Percentiles rank a stretch among this genome's conserved stretches.
Conservation (phyloP, 35 echinoderm and acorn worm genomes). For the Amphiura filiformis region DNA sequence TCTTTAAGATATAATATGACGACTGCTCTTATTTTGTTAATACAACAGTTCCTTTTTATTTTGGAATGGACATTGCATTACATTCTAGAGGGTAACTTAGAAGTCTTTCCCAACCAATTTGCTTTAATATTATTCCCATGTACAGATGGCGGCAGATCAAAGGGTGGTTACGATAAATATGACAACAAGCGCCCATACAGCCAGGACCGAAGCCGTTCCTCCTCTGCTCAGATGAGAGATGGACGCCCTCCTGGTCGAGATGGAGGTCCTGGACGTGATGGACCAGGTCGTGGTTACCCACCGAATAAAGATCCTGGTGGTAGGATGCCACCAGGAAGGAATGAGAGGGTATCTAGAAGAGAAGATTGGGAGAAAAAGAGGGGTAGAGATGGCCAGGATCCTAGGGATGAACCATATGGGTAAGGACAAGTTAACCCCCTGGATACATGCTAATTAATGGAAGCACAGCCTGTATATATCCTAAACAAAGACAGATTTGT, state of each 20-base stretch:
- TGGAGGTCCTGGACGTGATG: neutral
- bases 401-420: neutral
- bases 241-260: neutral
- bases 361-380: constrained; percentile 59
- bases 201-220: neutral
- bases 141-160: neutral
- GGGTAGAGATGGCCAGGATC: constrained; percentile 9
- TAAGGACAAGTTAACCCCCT: too few species aligned
- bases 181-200: constrained; percentile 2
- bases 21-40: too few species aligned
- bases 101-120: too few species aligned
- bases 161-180: neutral
- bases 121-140: too few species aligned
- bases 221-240: neutral
- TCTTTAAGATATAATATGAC: too few species aligned
- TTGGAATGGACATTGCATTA: too few species aligned
- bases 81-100: too few species aligned
- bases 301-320: neutral
- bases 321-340: neutral
- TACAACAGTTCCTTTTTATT: too few species aligned
- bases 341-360: constrained; percentile 48
- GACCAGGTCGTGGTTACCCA: neutral
- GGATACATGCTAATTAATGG: too few species aligned
- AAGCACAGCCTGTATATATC: too few species aligned
- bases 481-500: too few species aligned